Base-by-base conservation (phyloP, 1,140 invertebrate genomes). In the Coptotermes formosanus region DNA sequence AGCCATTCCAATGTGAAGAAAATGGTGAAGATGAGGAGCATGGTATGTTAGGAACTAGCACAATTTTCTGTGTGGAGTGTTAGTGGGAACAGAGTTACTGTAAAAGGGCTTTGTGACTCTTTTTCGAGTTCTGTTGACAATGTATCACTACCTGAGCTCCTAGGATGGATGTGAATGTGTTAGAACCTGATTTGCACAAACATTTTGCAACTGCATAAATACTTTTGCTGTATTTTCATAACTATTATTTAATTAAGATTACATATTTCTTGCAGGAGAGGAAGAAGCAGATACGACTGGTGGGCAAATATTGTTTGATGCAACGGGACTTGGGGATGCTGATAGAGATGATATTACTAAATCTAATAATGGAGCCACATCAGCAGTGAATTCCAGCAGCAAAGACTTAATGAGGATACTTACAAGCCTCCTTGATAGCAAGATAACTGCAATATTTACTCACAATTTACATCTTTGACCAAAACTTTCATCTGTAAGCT, bases 1-100 rank as follows among this genome's bases (percentile, higher is more conserved):
- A 91, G n/a, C 87, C 89, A 84, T 84, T 84, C 45, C n/a, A 30
- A 25, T 59, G 59, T 48, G 30, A 30, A 84, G 83, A 84, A 23
- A 43, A 83, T 21, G 83, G 12, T 30, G n/a, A 14, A 30, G 45
- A 45, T 84, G 52, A n/a, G 38, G 14, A 83, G 8, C 44, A 83
- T 55, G 59, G 52, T 55, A 55, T 55, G 52, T 55, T 21, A 21
- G 14, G 52, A 55, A 55, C 52, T 55, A 21, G 19, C 52, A 55
- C 3, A 55, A 16, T 12, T 48, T 48, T 48, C 48, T 48, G 48
- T 48, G 48, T 48, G 9, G 9, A 48, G 48, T 3, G 48, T 12
- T 48, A 11, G 16, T 48, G 48, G 16, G 1, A 48, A n/a, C n/a
- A n/a, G 2, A 38, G 38, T 38, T 38, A 38, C 38, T 38, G 38